Conservation (phyloP, 2,888 invertebrate species). For the Tenthredo amoena region DNA sequence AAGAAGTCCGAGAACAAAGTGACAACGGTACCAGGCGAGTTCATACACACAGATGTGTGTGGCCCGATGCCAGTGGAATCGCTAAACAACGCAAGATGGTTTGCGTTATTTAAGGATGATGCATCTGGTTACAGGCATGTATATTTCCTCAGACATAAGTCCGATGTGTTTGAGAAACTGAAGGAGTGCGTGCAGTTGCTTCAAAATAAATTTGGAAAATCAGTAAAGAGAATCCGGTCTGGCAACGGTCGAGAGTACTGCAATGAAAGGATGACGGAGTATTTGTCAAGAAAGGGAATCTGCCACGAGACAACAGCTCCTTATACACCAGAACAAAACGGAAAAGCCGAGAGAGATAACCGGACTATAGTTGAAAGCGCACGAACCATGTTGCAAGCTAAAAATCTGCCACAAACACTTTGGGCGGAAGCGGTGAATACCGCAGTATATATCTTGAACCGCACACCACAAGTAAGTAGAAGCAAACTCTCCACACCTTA, state of each 20-base stretch:
- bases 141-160: conserved; percentile 14
- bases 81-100: conserved; percentile 63
- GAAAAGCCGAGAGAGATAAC: neutral
- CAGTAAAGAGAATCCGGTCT: neutral
- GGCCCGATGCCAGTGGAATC: conserved; percentile 62
- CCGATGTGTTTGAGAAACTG: conserved; percentile 9
- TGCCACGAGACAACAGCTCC: neutral
- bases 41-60: conserved; percentile 63
- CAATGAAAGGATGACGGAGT: neutral
- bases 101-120: conserved; percentile 65
- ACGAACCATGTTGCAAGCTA: conserved; percentile 14
- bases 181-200: neutral
- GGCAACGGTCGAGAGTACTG: neutral
- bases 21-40: conserved; percentile 60
- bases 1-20: conserved; percentile 52
- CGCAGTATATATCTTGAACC: neutral
- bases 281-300: neutral
- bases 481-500: neutral
- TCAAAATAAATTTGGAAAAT: neutral
- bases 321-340: neutral
- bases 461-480: conserved; percentile 20
- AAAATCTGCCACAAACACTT: neutral
- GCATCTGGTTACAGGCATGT: conserved; percentile 56
- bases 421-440: conserved; percentile 33
- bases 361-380: neutral